These are phyloP conservation scores for Meteorus sp. DNA, from an alignment of 1,140 invertebrate genomes.

Conservation along the genomic window DNA sequence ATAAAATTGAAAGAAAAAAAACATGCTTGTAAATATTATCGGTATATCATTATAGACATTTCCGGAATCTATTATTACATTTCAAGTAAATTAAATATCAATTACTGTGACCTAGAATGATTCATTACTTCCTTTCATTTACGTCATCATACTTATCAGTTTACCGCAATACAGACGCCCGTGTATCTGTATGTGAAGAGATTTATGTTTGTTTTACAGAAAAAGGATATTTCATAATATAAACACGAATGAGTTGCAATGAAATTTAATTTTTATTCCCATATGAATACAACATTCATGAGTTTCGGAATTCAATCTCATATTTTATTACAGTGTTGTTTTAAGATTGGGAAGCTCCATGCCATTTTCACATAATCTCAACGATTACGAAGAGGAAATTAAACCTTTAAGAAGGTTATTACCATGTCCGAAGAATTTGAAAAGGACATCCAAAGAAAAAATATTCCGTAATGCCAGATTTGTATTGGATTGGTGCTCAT, in stretches of 20 bases:
- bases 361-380: constrained; percentile 74
- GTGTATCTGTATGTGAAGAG: not conserved
- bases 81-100: not conserved
- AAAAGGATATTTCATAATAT: not conserved
- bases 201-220: not conserved
- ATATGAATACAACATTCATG: not conserved
- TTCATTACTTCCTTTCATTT: constrained; percentile 22
- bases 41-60: not conserved
- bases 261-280: not conserved
- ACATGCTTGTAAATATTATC: not conserved
- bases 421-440: constrained; percentile 78
- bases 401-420: constrained; percentile 74
- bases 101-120: constrained; percentile 19
- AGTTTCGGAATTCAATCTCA: not conserved
- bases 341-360: constrained; percentile 75
- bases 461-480: constrained; percentile 78
- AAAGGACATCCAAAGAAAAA: constrained; percentile 81
- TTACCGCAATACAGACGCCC: not conserved
- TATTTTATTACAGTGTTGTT: constrained; percentile 67
- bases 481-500: constrained; percentile 86
- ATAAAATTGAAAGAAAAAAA: not conserved
- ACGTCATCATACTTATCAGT: constrained; percentile 21
- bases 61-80: not conserved
- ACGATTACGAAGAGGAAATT: constrained; percentile 79
- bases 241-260: not conserved